Base-by-base conservation (phyloP, 2,888 invertebrate species). In the Mythimna vitellina region DNA sequence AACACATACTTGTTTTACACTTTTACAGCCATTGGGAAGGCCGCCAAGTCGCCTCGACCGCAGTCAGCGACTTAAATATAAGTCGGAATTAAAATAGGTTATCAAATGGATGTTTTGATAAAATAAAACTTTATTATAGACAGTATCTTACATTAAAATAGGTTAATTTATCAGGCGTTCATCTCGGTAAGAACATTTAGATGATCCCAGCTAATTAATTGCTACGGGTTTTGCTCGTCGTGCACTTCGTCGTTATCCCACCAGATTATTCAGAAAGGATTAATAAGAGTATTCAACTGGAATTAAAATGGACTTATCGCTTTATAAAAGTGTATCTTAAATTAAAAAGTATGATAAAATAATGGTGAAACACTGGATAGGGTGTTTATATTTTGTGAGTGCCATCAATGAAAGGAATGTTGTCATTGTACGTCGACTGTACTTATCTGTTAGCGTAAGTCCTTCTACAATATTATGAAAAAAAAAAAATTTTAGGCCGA, bases 151-250 rank as follows among this genome's bases (percentile, higher is more conserved):
- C 84, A 84, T 81, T 67, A 86, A 84, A 84, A 86, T 78, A 76
- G 73, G 77, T 81, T 85, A 82, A 82, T 88, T 87, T 80, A 83
- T 87, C 73, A 76, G 74, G 74, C 84, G 74, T 85, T 86, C 80
- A 75, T 82, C 71, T 84, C 74, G 73, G 65, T 80, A 60, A 81
- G 75, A 78, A 85, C 78, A 77, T 87, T 88, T 70, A 80, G 78
- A 85, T 88, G 80, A 88, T 89, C 86, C 82, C 70, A 65, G 79
- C 78, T 88, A 87, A 89, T 89, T 85, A 87, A 89, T 89, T 87
- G 81, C 73, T 66, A 65, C 64, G 76, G 79, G 82, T 83, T 84
- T 77, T 64, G 64, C 60, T 66, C 65, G 65, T 73, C 82, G 75
- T 79, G 71, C 76, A 80, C 68, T 70, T 42, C 60, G 49, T 65